These are phyloP conservation scores for Trypoxylus dichotomus DNA, from an alignment of 1,140 invertebrate genomes.

Conservation along the genomic window DNA sequence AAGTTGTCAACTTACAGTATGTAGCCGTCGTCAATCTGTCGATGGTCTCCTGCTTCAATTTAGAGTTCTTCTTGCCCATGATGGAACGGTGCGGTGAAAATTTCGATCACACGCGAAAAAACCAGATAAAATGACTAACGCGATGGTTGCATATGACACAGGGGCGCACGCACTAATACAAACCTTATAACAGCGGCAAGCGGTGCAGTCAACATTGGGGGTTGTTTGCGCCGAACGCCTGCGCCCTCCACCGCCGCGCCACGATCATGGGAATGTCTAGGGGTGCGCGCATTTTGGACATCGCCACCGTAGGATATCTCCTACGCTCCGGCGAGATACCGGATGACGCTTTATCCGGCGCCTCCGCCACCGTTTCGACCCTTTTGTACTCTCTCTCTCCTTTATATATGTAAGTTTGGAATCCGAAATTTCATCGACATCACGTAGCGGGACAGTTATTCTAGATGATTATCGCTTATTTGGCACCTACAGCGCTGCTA, in stretches of 20 bases:
- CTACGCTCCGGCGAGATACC: neutral
- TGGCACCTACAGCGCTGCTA: no score
- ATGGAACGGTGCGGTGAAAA: neutral
- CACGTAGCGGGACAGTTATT: no score
- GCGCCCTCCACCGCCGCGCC: conserved; percentile 25
- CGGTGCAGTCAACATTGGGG: conserved; percentile 9
- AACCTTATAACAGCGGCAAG: neutral
- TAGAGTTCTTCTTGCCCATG: conserved; percentile 91
- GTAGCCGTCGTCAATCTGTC: conserved; percentile 84
- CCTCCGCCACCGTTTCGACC: neutral
- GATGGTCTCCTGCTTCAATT: conserved; percentile 90
- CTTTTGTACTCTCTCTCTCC: no score
- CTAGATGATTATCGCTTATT: no score
- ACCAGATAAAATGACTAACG: conserved; percentile 1
- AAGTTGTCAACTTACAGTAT: conserved; percentile 76
- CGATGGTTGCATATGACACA: conserved; percentile 29
- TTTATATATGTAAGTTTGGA: no score
- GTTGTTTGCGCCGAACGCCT: conserved; percentile 31
- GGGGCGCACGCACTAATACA: conserved; percentile 32
- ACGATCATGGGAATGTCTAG: neutral
- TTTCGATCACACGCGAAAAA: conserved; percentile 22
- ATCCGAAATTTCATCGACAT: no score
- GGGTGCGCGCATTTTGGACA: conserved; percentile 12
- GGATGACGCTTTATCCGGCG: neutral
- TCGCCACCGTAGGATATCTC: neutral